Evolutionary conservation across 2,113 vertebrate genomes (phyloP).

Genomic region (Trematocara zebra): DNA sequence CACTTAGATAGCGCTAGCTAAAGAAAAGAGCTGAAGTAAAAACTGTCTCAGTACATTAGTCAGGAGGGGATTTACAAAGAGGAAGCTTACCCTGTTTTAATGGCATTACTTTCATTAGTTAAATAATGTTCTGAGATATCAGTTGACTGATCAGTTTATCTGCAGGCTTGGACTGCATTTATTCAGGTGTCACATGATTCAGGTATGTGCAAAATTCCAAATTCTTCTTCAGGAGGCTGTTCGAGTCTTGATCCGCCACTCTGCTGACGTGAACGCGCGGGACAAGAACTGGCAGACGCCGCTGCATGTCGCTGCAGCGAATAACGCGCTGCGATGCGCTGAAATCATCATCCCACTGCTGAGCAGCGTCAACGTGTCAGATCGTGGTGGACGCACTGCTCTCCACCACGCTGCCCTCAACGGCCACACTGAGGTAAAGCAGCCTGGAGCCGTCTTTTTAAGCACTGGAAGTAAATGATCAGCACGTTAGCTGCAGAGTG

Average conservation of each 20-base stretch:
- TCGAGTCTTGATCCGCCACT: slow-evolving; percentile 90
- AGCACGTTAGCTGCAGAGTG: background rate
- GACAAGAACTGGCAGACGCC: slow-evolving; percentile 99
- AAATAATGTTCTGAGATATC: background rate
- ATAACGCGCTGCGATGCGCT: slow-evolving; percentile 87
- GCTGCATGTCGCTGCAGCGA: slow-evolving; percentile 88
- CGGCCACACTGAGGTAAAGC: slow-evolving; percentile 86
- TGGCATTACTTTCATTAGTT: background rate
- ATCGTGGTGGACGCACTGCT: slow-evolving; percentile 88
- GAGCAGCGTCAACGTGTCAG: slow-evolving; percentile 93
- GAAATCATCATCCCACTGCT: slow-evolving; percentile 90
- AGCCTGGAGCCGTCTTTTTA: background rate
- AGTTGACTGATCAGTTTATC: background rate
- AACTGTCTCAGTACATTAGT: background rate
- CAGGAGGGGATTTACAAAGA: background rate
- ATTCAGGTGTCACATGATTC: background rate
- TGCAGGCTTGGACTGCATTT: background rate
- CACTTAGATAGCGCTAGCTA: background rate
- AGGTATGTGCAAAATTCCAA: background rate
- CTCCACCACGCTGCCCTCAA: slow-evolving; percentile 94
- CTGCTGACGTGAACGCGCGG: slow-evolving; percentile 90
- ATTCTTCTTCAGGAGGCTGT: slow-evolving; percentile 82
- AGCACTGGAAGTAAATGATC: background rate
- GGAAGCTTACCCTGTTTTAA: background rate
- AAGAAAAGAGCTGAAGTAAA: background rate